Base-by-base conservation (phyloP, 2,113 vertebrate species). In the cattle (Bos taurus) region DNA sequence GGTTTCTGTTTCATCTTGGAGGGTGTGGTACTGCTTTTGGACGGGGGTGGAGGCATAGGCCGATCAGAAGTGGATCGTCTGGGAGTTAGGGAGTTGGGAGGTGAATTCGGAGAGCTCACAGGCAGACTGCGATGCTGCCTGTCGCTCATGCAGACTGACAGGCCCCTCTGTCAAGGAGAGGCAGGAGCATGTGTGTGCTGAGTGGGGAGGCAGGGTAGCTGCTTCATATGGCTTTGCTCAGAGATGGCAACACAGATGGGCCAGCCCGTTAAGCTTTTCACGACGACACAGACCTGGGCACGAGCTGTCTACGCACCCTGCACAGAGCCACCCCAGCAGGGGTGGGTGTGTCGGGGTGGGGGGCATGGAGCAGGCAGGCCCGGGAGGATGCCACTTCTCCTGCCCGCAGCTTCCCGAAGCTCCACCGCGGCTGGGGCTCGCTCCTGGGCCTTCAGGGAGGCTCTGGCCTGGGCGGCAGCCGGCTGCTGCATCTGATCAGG, bases 211-310 rank as follows among this genome's bases (percentile, higher is more conserved):
- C 71, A 5, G 81, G 92, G 81, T 16, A 1, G 56, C 25, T 62
- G 78, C 62, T 95, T 94, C 95, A 26, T 97, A 97, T 98, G 98
- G 97, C 98, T 98, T 98, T 98, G 95, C 97, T 92, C 8, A 23
- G 90, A 94, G 60, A 71, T 87, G 54, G 87, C 43, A 92, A 57
- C 87, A 54, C 89, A 95, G 96, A 94, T 88, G 59, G 95, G 93
- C 88, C 89, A 88, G 95, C 95, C 93, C n/a, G 9, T 9, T 19
- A 96, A 97, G 97, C 96, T 94, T 89, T 84, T 91, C 96, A 95
- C 21, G 1, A 95, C 25, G 30, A 77, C 93, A 95, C 91, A 80
- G 96, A 92, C 82, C 93, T 36, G 43, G 91, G 92, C 11, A 33
- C 25, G 52, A 28, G 33, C 91, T 91, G 91, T 57, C 95, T 97